A percentile compares a stretch with the other conserved stretches of the same genome.
Conservation (phyloP, 2,113 vertebrate species). For the Brachyhypopomus gauderio region DNA sequence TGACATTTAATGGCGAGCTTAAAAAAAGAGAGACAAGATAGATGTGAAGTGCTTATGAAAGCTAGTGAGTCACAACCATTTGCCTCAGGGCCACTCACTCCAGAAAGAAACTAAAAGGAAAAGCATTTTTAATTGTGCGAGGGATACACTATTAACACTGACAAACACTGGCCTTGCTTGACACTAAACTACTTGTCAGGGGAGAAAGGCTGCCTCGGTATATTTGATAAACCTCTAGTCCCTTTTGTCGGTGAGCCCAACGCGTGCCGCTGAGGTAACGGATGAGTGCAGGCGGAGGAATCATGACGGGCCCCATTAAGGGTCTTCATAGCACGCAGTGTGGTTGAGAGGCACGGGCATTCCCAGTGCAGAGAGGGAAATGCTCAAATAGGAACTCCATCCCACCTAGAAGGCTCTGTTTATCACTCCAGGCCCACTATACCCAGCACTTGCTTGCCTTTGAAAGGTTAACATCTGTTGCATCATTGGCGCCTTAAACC, state of each 20-base stretch:
- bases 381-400: not conserved
- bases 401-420: not conserved
- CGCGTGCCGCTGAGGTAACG: not conserved
- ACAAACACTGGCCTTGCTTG: constrained; percentile 7
- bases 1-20: constrained; percentile 39
- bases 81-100: constrained; percentile 36
- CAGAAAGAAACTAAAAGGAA: constrained; percentile 32
- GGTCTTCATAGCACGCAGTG: not conserved
- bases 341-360: not conserved
- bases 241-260: not conserved
- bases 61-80: constrained; percentile 45
- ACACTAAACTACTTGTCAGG: not conserved
- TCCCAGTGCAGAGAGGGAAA: not conserved
- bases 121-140: constrained; percentile 28
- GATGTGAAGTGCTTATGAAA: constrained; percentile 44
- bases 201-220: not conserved
- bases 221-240: not conserved
- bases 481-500: not conserved
- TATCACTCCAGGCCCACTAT: not conserved
- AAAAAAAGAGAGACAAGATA: constrained; percentile 41
- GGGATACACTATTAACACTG: constrained; percentile 27
- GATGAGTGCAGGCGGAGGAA: not conserved
- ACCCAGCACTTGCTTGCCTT: not conserved
- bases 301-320: not conserved
- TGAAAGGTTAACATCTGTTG: constrained; percentile 15